phyloP scores from a whole-genome alignment of 2,888 invertebrate genomes.

The Polydrusus pterygomalis region DNA sequence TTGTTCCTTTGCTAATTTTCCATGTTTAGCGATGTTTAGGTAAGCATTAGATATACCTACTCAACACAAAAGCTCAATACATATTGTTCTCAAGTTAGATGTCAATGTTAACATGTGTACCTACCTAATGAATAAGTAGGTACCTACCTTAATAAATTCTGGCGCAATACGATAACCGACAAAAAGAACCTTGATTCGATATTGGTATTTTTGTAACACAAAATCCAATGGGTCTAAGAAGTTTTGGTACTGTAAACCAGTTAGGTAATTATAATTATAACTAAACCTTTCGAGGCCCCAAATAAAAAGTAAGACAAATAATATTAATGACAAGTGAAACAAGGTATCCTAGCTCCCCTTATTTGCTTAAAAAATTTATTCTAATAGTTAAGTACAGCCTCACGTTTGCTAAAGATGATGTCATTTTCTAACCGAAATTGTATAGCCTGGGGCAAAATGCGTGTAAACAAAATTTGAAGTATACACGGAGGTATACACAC shows the following conservation, averaged over 20 bases:
- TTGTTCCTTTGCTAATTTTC: too few relatives aligned
- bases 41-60: too few relatives aligned
- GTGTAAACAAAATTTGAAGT: constrained; percentile 39
- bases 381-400: constrained; percentile 20
- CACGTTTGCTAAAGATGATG: constrained; percentile 32
- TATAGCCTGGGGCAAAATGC: constrained; percentile 25
- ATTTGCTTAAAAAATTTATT: constrained; percentile 2
- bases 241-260: not conserved
- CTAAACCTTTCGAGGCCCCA: constrained; percentile 27
- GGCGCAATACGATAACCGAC: constrained; percentile 21
- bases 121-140: too few relatives aligned
- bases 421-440: constrained; percentile 39
- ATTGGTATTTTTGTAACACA: not conserved
- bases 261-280: not conserved
- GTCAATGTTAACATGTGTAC: too few relatives aligned
- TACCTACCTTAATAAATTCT: not conserved
- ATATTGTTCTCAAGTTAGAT: too few relatives aligned
- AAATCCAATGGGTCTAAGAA: not conserved
- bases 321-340: constrained; percentile 28
- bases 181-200: constrained; percentile 21
- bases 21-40: too few relatives aligned
- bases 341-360: constrained; percentile 10
- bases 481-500: too few relatives aligned
- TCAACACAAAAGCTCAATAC: too few relatives aligned
- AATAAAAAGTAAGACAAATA: constrained; percentile 15